Conservation (phyloP, 2,113 vertebrate genomes). For the Tyrannus savana region DNA sequence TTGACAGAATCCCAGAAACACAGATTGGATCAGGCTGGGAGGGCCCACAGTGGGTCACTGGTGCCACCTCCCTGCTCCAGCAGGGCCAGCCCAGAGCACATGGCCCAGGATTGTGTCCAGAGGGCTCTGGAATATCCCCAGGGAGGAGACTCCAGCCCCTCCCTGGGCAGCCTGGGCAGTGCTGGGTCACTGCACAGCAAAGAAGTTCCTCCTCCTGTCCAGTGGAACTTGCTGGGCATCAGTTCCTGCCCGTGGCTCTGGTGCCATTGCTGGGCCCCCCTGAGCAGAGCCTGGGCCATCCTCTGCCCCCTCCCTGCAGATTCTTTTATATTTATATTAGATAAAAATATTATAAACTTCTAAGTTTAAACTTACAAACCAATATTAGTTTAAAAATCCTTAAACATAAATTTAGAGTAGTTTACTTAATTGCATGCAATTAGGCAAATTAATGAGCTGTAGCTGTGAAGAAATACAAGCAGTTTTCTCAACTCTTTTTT, state of each 20-base stretch:
- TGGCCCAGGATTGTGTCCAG: background rate
- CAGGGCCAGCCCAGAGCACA: background rate
- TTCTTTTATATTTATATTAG: background rate
- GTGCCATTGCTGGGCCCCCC: background rate
- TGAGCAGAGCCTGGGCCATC: background rate
- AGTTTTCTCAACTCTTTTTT: background rate
- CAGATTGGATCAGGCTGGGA: fast-evolving
- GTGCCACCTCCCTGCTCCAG: background rate
- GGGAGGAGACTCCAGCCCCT: background rate
- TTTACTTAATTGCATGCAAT: background rate
- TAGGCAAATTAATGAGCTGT: background rate
- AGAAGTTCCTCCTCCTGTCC: background rate
- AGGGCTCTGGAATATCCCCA: background rate
- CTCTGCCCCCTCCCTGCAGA: background rate
- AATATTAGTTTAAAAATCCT: background rate
- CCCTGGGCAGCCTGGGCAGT: background rate
- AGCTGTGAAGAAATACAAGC: background rate
- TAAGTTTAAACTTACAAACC: background rate
- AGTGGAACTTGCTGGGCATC: background rate
- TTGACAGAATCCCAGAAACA: background rate
- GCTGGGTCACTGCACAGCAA: background rate
- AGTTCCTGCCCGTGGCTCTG: background rate
- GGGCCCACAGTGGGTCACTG: background rate
- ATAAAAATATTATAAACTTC: background rate
- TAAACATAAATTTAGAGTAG: background rate